Base-by-base conservation (phyloP, 2,113 vertebrate genomes). In the Terrapene triunguis region DNA sequence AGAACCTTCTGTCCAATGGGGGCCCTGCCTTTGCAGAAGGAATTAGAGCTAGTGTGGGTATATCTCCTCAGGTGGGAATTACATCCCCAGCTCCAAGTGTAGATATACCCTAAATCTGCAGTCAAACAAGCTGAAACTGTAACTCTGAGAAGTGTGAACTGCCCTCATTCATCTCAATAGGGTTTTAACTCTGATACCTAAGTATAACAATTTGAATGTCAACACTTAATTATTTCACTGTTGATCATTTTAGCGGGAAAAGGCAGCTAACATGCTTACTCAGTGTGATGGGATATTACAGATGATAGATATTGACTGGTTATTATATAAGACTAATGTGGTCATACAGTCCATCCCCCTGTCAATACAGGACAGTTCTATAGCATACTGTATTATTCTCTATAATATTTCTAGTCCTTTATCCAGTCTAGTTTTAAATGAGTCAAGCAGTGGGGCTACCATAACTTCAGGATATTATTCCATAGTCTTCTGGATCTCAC, bases 391-490 rank as follows among this genome's bases (percentile, higher is more conserved):
- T 4, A 13, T 29, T 32, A 1, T 55, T 74, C 48, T 44, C 87
- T 53, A 78, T 12, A 1, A 85, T 10, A 2, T 1, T 9, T 0
- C 0, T 44, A 25, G 25, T 50, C n/a, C n/a, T 62, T 81, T 62
- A 16, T 38, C 11, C 3, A 21, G 27, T 50, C 11, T 21, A 44
- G 74, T 78, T 47, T 78, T 47, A 78, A 78, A 78, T 78, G 42
- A 78, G 42, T 78, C 42, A 24, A 76, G 85, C 29, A 21, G 74
- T 47, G 2, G 25, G 3, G 47, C 51, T 91, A 35, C 16, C 80
- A 48, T 8, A 88, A 89, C 50, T 35, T 13, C 50, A 21, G 44
- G 22, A 76, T 72, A 84, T 14, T 80, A 89, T 59, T 94, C 89
- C 47, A 53, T 47, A 82, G 47, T 32, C 92, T 44, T 76, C 72